Evolutionary conservation across 1,140 invertebrate genomes (phyloP), one percentile per base, ranked within the genome.

Genomic region (Papilio machaon): DNA sequence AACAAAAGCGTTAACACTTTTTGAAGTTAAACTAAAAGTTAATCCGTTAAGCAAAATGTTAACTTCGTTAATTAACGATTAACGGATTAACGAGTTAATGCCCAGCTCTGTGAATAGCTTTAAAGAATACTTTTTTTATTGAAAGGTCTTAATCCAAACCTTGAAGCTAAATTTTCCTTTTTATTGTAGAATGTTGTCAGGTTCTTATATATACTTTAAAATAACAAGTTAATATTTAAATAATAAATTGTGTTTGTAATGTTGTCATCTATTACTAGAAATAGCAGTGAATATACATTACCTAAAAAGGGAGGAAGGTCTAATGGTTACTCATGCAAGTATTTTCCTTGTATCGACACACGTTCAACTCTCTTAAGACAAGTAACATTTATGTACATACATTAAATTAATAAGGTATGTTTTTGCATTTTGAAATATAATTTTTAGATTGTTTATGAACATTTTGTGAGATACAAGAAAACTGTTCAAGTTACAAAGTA

Each of bases 291-390:
- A 64, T 64, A 64, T 30, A 23, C 30, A 13, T 64, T 64, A 11
- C 60, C 60, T 64, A 64, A 64, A 64, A 35, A 70, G 64, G 64
- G 30, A 70, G 30, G 64, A 70, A 70, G 30, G 64, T 70, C 64
- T 67, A 30, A 5, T 67, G 9, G 13, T 70, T 70, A 70, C 64
- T 70, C 64, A 70, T 70, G 1, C 30, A 70, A 15, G 64, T 35
- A 19, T 70, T 70, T 70, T 70, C 64, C 64, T 70, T 30, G 64
- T 35, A 70, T 35, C 15, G 11, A 35, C 64, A 60, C 13, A 60
- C 30, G 10, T 3, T 8, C 54, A 11, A 11, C 64, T 35, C 58
- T 8, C n/a, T 4, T 23, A 64, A 23, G 17, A 70, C 64, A 70
- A 70, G 30, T 35, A 30, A 30, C 60, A 64, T 70, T 70, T 35